phyloP scores from a whole-genome alignment of 2,113 vertebrate species.

The Lepus timidus region DNA sequence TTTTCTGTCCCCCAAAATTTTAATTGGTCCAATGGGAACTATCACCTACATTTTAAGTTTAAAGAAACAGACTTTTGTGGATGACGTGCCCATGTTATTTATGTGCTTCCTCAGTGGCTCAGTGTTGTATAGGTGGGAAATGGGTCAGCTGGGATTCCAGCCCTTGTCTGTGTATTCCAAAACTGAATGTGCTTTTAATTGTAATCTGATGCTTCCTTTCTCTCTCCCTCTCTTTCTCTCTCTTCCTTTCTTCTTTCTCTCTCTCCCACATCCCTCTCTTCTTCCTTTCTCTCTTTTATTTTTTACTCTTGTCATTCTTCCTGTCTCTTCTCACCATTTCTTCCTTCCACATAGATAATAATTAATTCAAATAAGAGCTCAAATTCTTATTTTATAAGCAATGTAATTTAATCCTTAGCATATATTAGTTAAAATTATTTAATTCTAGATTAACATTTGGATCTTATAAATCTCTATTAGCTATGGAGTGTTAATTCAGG shows the following conservation, averaged over 20 bases:
- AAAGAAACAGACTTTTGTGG: background rate
- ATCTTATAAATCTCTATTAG: background rate
- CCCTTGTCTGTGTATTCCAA: background rate
- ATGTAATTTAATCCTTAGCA: background rate
- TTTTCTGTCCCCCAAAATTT: background rate
- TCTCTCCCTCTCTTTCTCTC: background rate
- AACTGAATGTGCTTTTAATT: background rate
- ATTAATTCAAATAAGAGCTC: background rate
- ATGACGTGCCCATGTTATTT: background rate
- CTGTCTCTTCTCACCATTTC: background rate
- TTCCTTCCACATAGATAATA: background rate
- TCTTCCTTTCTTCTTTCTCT: background rate
- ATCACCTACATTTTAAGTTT: background rate
- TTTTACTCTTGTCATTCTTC: fast-evolving
- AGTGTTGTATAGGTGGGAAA: background rate
- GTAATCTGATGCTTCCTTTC: background rate
- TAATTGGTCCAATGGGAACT: background rate
- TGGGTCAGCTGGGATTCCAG: no score
- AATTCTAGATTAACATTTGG: background rate
- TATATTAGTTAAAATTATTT: background rate
- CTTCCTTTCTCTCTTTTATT: background rate
- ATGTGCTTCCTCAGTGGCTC: background rate
- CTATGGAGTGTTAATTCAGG: background rate
- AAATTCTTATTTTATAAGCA: background rate
- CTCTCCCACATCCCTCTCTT: background rate